Base-by-base conservation (phyloP, 2,113 vertebrate species). In the Podilymbus podiceps region DNA sequence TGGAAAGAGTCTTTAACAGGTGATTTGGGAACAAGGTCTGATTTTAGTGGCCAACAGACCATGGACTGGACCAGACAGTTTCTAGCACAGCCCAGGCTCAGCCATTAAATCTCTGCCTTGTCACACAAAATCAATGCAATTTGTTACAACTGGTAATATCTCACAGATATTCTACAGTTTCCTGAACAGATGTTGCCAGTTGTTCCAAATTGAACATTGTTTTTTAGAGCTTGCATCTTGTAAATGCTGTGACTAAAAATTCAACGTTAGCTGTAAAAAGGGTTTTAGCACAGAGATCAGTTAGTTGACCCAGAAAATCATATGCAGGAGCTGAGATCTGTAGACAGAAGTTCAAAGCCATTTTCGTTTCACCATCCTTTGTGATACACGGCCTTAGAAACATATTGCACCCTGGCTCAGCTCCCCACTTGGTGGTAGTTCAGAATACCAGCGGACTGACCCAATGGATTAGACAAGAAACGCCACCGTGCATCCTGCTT, bases 401-500 rank as follows among this genome's bases (percentile, higher is more conserved):
- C 6, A 17, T 2, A 31, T 50, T 80, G 50, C 42, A 62, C 11
- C 6, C 12, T 5, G 2, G 52, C 20, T 92, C 44, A 83, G 31
- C 22, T 55, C 24, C 25, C 24, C 3, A 6, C 22, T 63, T 5
- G 1, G 23, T 46, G 22, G 28, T 6, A 7, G 25, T 58, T 67
- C 31, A 88, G 58, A 72, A 47, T 28, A 55, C 6, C n/a, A 42
- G 38, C 5, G 3, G 62, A 28, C 31, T 72, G 55, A 79, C 33
- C 11, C 1, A 4, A 67, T 3, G 6, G 38, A 59, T 52, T 42
- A 81, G 23, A 55, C 52, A 92, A 58, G 44, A 94, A 88, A 81
- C 5, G 2, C 27, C 7, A 14, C 11, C 0, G 0, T 13, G 11
- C 16, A 46, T 44, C 21, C 22, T 60, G 28, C n/a, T 81, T 86